phyloP scores from a whole-genome alignment of 2,888 invertebrate species.

The Coleophora deauratella region DNA sequence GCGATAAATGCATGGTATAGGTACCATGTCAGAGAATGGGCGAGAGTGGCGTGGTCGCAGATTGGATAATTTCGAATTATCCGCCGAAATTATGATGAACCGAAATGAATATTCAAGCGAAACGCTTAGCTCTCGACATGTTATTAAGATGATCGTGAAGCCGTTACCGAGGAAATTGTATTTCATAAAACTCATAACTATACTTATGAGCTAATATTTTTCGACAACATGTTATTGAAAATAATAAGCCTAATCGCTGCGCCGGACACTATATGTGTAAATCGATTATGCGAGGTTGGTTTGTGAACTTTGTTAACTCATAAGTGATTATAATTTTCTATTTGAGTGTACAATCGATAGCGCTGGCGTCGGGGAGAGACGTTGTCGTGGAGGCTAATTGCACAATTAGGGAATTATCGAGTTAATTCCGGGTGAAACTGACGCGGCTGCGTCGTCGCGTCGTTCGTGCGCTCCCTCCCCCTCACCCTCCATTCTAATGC shows the following conservation, averaged over 20 bases:
- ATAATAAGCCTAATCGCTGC: slow-evolving; percentile 40
- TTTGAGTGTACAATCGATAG: slow-evolving; percentile 28
- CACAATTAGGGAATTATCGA: slow-evolving; percentile 67
- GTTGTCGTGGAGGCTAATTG: slow-evolving; percentile 44
- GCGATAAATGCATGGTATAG: slow-evolving; percentile 32
- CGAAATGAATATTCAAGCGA: slow-evolving; percentile 70
- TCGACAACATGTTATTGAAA: slow-evolving; percentile 62
- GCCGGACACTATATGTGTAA: slow-evolving; percentile 7
- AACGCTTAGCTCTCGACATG: slow-evolving; percentile 59
- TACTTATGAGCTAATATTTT: slow-evolving; percentile 70
- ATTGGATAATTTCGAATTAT: slow-evolving; percentile 68
- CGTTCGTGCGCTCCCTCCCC: slow-evolving; percentile 8
- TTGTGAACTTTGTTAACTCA: too few species aligned
- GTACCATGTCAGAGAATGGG: slow-evolving; percentile 3
- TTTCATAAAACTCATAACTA: slow-evolving; percentile 70
- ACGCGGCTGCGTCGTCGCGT: slow-evolving; percentile 28
- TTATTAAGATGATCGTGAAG: slow-evolving; percentile 70
- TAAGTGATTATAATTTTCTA: too few species aligned
- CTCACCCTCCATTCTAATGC: slow-evolving; percentile 50
- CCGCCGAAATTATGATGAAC: slow-evolving; percentile 66
- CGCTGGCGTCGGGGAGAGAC: slow-evolving; percentile 44
- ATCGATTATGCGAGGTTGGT: too few species aligned
- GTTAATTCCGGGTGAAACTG: slow-evolving; percentile 65
- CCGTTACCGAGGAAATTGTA: slow-evolving; percentile 68
- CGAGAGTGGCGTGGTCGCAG: slow-evolving; percentile 29